Evolutionary conservation across 2,888 invertebrate genomes (phyloP).

Genomic region (Eupithecia exiguata): DNA sequence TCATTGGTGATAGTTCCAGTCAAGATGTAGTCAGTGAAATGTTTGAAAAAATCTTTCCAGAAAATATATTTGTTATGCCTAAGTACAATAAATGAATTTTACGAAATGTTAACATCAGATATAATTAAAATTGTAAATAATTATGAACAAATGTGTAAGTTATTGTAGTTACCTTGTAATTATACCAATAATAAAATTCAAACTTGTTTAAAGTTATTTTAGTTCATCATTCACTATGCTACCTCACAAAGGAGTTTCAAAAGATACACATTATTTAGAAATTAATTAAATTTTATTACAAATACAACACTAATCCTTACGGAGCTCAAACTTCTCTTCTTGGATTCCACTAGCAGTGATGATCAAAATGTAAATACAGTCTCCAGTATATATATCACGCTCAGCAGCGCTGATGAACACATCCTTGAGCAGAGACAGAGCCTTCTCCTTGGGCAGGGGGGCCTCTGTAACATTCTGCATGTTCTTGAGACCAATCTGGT

Average conservation of each 20-base stretch:
- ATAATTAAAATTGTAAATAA: constrained; percentile 71
- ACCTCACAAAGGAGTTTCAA: not conserved
- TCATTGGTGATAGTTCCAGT: constrained; percentile 70
- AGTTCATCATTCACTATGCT: constrained; percentile 43
- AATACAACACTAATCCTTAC: constrained; percentile 89
- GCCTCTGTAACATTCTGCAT: constrained; percentile 87
- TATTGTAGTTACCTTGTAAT: constrained; percentile 72
- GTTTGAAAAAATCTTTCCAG: constrained; percentile 79
- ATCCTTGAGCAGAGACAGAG: constrained; percentile 94
- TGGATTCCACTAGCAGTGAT: constrained; percentile 94
- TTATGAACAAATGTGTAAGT: constrained; percentile 72
- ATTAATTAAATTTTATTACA: constrained; percentile 47
- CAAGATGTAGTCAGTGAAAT: constrained; percentile 76
- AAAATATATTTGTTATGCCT: constrained; percentile 82
- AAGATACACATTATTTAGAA: constrained; percentile 33
- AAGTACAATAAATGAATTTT: constrained; percentile 79
- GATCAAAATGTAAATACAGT: constrained; percentile 92
- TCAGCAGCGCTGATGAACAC: constrained; percentile 99
- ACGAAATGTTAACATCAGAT: constrained; percentile 55
- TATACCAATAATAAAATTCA: constrained; percentile 70
- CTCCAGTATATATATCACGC: constrained; percentile 98
- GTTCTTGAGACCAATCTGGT: constrained; percentile 96
- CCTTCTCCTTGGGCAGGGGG: constrained; percentile 90
- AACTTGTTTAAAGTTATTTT: constrained; percentile 59
- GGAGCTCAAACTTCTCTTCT: constrained; percentile 89